Percentiles rank a stretch among this genome's conserved stretches.
Conservation (phyloP, 2,113 vertebrate species). For the Dipodomys ordii region DNA sequence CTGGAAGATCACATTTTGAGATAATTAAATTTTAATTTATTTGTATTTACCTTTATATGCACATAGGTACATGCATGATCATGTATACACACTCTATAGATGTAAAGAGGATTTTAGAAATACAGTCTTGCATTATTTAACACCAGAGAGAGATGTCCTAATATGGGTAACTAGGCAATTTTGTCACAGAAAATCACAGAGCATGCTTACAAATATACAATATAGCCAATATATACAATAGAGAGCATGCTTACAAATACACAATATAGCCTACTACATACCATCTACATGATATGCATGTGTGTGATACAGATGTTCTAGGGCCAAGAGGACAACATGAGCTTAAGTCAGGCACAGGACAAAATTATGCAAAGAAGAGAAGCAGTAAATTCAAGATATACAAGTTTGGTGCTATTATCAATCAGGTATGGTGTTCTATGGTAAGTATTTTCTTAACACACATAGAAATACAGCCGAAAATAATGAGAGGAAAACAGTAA, state of each 20-base stretch:
- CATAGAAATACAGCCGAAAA: neutral
- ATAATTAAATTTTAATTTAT: neutral
- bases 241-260: neutral
- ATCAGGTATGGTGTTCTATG: neutral
- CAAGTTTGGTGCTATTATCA: neutral
- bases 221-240: no score
- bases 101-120: conserved; percentile 21
- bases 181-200: neutral
- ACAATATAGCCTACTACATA: neutral
- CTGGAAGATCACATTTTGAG: neutral
- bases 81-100: neutral
- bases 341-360: neutral
- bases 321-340: neutral
- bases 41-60: neutral
- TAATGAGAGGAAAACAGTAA: neutral
- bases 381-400: neutral
- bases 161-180: neutral
- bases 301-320: neutral
- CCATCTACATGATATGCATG: neutral
- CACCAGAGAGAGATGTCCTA: neutral
- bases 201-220: neutral
- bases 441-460: neutral
- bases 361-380: neutral
- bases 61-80: neutral
- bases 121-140: neutral